Base-by-base conservation (phyloP, 2,113 vertebrate genomes). In the Oreochromis niloticus region DNA sequence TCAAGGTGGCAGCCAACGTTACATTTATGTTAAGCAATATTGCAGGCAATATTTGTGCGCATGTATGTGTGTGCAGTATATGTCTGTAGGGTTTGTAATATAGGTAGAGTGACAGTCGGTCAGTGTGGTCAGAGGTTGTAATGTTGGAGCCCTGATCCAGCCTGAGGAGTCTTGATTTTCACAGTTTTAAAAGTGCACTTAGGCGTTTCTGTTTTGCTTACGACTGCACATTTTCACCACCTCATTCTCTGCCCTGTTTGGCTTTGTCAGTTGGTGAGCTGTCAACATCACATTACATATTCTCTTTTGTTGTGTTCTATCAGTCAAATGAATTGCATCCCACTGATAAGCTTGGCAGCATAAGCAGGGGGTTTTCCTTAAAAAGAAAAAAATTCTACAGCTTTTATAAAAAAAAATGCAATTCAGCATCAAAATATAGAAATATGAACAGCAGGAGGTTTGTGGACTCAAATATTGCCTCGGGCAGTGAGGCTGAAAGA, bases 181-280 rank as follows among this genome's bases (percentile, higher is more conserved):
- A 82, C 82, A 83, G 85, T 92, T 94, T 90, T 87, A 89, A 93
- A 94, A 93, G 87, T 94, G 91, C 93, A 90, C 84, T 80, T 14
- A 17, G 82, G 93, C 88, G 79, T 54, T 93, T 94, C 57, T 82
- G 78, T 92, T 95, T 94, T 88, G 92, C 95, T 90, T 83, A 92
- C 84, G 1, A 14, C 46, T 9, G 66, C 95, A 94, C 57, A 86
- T 93, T 85, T 87, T 43, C 73, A 57, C 50, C 85, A 34, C 86
- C 85, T 85, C 80, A 43, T 87, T 91, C 48, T 57, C 80, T 57
- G 43, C 24, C 46, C 82, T 79, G 61, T 93, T 83, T 81, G 88
- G 86, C 88, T 90, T 78, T 78, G 88, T 90, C 6, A 24, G 63
- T 83, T 85, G 39, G 22, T 71, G 55, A 78, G 79, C 71, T 30